These are phyloP conservation scores for Brachypterus glaber DNA, from an alignment of 2,888 invertebrate genomes.

Conservation along the genomic window DNA sequence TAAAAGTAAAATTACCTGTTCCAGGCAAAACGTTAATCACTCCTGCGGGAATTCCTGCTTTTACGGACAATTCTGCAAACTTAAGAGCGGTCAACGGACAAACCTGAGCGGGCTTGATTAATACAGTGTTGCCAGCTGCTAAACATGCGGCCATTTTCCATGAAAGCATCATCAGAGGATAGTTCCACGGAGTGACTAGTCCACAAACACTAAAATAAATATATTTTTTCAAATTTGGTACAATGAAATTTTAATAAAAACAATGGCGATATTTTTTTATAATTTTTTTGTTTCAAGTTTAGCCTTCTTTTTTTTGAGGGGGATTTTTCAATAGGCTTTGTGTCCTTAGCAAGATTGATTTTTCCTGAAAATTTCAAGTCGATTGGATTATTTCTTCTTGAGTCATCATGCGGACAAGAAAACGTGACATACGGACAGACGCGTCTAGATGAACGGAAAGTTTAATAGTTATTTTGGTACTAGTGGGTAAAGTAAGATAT, in stretches of 20 bases:
- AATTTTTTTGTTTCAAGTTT: too few relatives aligned
- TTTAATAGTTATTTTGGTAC: too few relatives aligned
- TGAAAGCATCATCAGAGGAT: constrained; percentile 96
- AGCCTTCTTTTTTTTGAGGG: too few relatives aligned
- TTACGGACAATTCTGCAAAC: constrained; percentile 81
- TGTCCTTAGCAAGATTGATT: too few relatives aligned
- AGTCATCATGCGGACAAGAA: too few relatives aligned
- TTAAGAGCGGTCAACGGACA: constrained; percentile 91
- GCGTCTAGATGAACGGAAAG: too few relatives aligned
- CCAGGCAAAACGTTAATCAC: constrained; percentile 91
- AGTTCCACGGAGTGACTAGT: constrained; percentile 94
- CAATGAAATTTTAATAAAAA: not conserved
- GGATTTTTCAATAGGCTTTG: too few relatives aligned
- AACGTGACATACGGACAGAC: too few relatives aligned
- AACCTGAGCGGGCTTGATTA: constrained; percentile 89
- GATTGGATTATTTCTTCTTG: too few relatives aligned
- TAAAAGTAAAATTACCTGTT: constrained; percentile 49
- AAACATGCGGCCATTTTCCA: constrained; percentile 99
- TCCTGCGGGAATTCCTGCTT: constrained; percentile 90
- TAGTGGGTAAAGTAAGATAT: too few relatives aligned
- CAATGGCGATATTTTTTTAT: too few relatives aligned
- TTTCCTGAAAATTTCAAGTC: too few relatives aligned
- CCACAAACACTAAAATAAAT: constrained; percentile 65
- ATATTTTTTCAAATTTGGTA: not conserved
- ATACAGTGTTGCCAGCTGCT: constrained; percentile 92